Percentiles rank a stretch among this genome's conserved stretches.
Conservation (phyloP, 2,888 invertebrate genomes). For the Andrena bucephala region DNA sequence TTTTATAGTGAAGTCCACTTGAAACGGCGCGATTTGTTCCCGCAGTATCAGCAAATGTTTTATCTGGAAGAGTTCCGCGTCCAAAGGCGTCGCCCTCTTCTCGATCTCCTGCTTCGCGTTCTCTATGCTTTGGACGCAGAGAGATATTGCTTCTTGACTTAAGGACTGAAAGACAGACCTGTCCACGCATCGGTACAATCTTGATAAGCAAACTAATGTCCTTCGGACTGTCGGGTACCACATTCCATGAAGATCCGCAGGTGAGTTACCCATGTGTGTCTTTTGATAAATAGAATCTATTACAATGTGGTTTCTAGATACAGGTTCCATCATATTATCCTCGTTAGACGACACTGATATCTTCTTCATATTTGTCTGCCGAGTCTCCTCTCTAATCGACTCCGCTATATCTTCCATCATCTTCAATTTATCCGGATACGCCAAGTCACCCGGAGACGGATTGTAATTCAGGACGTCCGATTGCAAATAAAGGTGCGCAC, state of each 20-base stretch:
- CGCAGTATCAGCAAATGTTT: slow-evolving; percentile 98
- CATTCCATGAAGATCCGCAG: slow-evolving; percentile 99
- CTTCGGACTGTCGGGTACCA: slow-evolving; percentile 99
- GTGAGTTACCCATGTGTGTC: slow-evolving; percentile 88
- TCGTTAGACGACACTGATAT: slow-evolving; percentile 81
- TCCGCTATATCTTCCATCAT: slow-evolving; percentile 95
- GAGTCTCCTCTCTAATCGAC: slow-evolving; percentile 80
- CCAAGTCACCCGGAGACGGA: slow-evolving; percentile 97
- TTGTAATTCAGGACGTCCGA: slow-evolving; percentile 95
- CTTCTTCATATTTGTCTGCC: slow-evolving; percentile 79
- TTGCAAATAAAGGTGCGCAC: slow-evolving; percentile 96
- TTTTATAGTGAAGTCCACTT: slow-evolving; percentile 96
- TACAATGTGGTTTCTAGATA: slow-evolving; percentile 77
- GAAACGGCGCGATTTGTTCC: slow-evolving; percentile 99
- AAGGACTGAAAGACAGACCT: slow-evolving; percentile 98
- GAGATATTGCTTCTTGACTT: slow-evolving; percentile 97
- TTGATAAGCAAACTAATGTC: slow-evolving; percentile 96
- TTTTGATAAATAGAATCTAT: slow-evolving; percentile 80
- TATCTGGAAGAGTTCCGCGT: slow-evolving; percentile 98
- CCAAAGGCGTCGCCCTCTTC: slow-evolving; percentile 91
- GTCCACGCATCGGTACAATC: slow-evolving; percentile 96
- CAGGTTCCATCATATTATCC: slow-evolving; percentile 70
- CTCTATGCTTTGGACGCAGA: slow-evolving; percentile 96
- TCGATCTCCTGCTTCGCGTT: slow-evolving; percentile 93
- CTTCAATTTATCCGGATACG: slow-evolving; percentile 98